Evolutionary conservation across 2,888 invertebrate genomes (phyloP).

Genomic region (Papilio protenor): DNA sequence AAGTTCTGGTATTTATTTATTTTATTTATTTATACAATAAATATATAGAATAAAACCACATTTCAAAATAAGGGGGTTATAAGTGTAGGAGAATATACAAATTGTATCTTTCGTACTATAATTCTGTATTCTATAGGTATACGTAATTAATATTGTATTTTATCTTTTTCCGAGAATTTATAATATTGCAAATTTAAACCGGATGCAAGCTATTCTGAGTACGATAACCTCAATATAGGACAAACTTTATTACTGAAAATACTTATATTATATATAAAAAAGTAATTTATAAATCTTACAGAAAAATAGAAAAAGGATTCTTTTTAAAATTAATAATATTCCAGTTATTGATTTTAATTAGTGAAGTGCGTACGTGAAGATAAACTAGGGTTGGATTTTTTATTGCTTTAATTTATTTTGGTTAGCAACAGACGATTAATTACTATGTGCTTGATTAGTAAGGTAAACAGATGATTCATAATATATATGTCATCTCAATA

Average conservation of each 20-base stretch:
- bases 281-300: not conserved
- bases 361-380: too few species aligned
- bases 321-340: too few species aligned
- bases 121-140: not conserved
- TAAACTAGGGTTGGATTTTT: not conserved
- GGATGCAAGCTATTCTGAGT: not conserved
- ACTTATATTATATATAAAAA: not conserved
- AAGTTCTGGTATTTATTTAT: too few species aligned
- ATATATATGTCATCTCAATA: not conserved
- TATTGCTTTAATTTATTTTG: not conserved
- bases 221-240: slow-evolving; percentile 4
- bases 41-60: too few species aligned
- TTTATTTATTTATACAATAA: too few species aligned
- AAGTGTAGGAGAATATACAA: too few species aligned
- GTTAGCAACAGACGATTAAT: not conserved
- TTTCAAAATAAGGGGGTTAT: too few species aligned
- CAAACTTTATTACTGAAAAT: not conserved
- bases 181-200: not conserved
- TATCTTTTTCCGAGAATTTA: not conserved
- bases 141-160: not conserved
- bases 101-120: not conserved
- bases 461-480: slow-evolving; percentile 12
- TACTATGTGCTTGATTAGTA: not conserved
- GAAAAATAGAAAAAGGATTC: not conserved
- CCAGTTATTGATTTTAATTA: not conserved